These are phyloP conservation scores for Brienomyrus longianalis DNA, from an alignment of 2,113 vertebrate genomes.

Conservation along the genomic window DNA sequence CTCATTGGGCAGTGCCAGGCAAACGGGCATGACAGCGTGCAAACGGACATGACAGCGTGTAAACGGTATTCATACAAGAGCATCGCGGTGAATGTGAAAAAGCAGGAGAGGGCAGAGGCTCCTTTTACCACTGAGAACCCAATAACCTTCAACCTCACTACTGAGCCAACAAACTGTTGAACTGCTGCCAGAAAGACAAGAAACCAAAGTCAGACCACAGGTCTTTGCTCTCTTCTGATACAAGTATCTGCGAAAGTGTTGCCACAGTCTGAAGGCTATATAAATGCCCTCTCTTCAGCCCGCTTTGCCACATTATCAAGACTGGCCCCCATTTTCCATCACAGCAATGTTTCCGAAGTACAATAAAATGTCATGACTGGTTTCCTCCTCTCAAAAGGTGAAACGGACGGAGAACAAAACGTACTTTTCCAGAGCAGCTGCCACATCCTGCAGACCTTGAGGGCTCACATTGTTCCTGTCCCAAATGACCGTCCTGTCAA, in stretches of 20 bases:
- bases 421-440: slow-evolving; percentile 92
- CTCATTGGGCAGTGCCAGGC: neutral
- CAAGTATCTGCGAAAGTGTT: neutral
- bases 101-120: neutral
- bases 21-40: neutral
- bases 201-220: neutral
- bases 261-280: neutral
- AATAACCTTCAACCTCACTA: neutral
- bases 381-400: neutral
- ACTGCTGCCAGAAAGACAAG: neutral
- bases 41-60: neutral
- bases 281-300: neutral
- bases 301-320: neutral
- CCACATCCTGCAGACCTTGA: slow-evolving; percentile 91
- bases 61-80: neutral
- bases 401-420: slow-evolving; percentile 28
- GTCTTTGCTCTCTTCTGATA: neutral
- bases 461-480: slow-evolving; percentile 88
- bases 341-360: neutral
- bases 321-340: neutral
- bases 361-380: neutral
- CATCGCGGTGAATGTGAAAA: neutral
- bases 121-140: neutral
- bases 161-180: neutral
- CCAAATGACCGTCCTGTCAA: slow-evolving; percentile 84